Evolutionary conservation across 2,797 vertebrate species (phyloP), one percentile per base, ranked within the genome.

Genomic region (Lithobates sylvaticus): DNA sequence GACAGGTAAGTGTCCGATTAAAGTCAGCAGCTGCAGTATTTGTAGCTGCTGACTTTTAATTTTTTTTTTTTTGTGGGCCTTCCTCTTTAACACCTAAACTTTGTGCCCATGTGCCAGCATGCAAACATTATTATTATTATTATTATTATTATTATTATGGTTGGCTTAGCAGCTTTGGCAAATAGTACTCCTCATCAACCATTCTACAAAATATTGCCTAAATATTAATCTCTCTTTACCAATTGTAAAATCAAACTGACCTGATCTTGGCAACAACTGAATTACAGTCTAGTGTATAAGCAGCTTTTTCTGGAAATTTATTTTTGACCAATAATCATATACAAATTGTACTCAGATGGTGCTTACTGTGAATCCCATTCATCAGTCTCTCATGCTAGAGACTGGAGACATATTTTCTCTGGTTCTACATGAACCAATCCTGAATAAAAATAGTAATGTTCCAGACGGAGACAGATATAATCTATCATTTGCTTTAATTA

Each of bases 391-490:
- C 7, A 13, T 50, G n/a, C 42, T 47, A 16, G 73, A 18, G 4
- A 76, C 42, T 29, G 26, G 27, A 50, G 26, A 76, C 13, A 42
- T 50, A 54, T 50, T 54, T 76, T 75, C 5, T 18, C 65, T 67
- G n/a, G n/a, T 75, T 16, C 34, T 76, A 29, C 6, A 81, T 70
- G 42, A 29, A 68, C n/a, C 44, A 6, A 44, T 27, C 61, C 5
- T 79, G 61, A 67, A 65, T 26, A 18, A 7, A 69, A 80, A 80
- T 70, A 70, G 39, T 21, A 70, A 54, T 80, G 42, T 80, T 50
- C 78, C 65, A 80, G 78, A 80, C 67, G 27, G 39, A 70, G 67
- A 10, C 65, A 80, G 54, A 80, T 50, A 50, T 47, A 79, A 79
- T 79, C 44, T 76, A 76, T 76, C 26, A 54, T 76, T 50, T 50